phyloP scores from a whole-genome alignment of 2,888 invertebrate species.

The Mythimna albipuncta region DNA sequence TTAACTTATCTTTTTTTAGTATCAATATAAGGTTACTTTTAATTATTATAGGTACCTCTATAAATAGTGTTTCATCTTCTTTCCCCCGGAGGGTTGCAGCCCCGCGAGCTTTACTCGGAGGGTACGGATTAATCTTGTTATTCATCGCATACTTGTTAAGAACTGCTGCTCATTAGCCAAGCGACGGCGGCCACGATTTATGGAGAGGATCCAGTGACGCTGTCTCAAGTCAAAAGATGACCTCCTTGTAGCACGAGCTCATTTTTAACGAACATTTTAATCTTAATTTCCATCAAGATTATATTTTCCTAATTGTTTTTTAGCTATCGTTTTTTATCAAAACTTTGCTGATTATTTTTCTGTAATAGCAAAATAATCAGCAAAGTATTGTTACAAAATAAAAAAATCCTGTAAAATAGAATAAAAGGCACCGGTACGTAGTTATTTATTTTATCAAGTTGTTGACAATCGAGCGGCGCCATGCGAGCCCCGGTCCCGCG shows the following conservation, averaged over 20 bases:
- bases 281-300: not conserved
- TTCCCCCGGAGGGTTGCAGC: too few relatives aligned
- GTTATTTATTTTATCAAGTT: not conserved
- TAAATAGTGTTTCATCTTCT: not conserved
- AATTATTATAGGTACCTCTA: not conserved
- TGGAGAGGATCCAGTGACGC: constrained; percentile 24
- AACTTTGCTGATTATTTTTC: too few relatives aligned
- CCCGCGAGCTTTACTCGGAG: not conserved
- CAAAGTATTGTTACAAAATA: not conserved
- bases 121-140: constrained; percentile 28
- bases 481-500: not conserved
- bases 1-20: not conserved
- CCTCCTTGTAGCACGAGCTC: not conserved
- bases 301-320: not conserved
- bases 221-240: constrained; percentile 10
- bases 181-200: constrained; percentile 25
- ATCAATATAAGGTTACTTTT: not conserved
- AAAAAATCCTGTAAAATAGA: not conserved
- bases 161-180: constrained; percentile 33
- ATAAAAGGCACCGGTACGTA: not conserved
- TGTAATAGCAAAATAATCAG: not conserved
- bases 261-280: not conserved
- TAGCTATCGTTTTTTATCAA: not conserved
- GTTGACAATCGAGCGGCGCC: not conserved
- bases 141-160: constrained; percentile 5